These are phyloP conservation scores for Chloroclystis v-ata DNA, from an alignment of 2,888 invertebrate genomes.

Conservation along the genomic window DNA sequence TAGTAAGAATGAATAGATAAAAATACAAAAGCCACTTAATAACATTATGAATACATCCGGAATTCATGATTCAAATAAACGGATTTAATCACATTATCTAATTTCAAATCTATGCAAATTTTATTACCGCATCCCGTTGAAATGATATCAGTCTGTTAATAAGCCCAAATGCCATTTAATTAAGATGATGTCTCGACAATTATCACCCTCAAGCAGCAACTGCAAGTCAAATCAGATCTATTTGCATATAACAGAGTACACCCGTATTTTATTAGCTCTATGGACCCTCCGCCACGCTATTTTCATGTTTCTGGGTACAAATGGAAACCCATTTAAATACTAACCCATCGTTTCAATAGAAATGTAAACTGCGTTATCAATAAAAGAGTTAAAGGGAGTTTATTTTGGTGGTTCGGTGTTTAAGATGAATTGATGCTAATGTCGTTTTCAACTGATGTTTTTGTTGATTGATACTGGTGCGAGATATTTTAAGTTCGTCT, in stretches of 20 bases:
- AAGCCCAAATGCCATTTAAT: not conserved
- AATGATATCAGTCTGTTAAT: not conserved
- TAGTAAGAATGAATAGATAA: too few relatives aligned
- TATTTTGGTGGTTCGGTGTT: not conserved
- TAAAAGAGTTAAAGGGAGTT: conserved; percentile 28
- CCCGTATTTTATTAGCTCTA: conserved; percentile 56
- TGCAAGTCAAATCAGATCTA: conserved; percentile 19
- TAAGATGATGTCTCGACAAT: not conserved
- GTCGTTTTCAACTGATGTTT: too few relatives aligned
- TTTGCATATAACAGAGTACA: conserved; percentile 46
- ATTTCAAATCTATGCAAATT: too few relatives aligned
- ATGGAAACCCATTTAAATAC: conserved; percentile 79
- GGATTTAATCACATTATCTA: too few relatives aligned
- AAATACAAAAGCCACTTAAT: too few relatives aligned
- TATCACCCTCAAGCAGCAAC: conserved; percentile 4
- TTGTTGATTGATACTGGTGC: too few relatives aligned
- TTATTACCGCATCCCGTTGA: not conserved
- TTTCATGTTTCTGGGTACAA: conserved; percentile 77
- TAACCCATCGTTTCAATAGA: conserved; percentile 69
- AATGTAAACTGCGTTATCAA: conserved; percentile 42
- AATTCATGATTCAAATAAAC: too few relatives aligned
- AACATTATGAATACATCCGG: too few relatives aligned
- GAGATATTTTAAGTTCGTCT: too few relatives aligned
- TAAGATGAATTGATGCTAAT: too few relatives aligned
- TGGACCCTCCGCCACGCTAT: conserved; percentile 75